Percentiles rank a stretch among this genome's conserved stretches.
Evolutionary conservation across 1,140 invertebrate species (phyloP).

Genomic region (Microplitis mediator): DNA sequence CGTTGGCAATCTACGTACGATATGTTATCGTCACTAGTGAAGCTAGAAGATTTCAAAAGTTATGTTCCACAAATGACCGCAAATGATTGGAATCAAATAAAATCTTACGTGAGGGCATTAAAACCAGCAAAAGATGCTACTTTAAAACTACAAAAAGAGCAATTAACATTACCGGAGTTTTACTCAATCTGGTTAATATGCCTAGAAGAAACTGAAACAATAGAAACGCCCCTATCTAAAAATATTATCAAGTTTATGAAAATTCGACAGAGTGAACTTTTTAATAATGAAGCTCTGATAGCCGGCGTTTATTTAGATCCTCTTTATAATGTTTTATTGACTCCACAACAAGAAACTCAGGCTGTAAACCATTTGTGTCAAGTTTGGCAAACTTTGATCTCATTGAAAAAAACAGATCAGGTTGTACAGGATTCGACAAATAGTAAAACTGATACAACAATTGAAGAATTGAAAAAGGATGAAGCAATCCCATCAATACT

Average conservation of each 20-base stretch:
- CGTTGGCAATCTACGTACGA: conserved; percentile 14
- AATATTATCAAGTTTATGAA: neutral
- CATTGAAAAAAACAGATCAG: neutral
- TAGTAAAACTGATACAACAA: neutral
- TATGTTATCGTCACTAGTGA: conserved; percentile 21
- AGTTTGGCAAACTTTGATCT: neutral
- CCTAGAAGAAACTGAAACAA: neutral
- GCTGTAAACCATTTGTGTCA: neutral
- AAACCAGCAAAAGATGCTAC: conserved; percentile 4
- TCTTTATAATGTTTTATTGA: neutral
- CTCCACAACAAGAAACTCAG: neutral
- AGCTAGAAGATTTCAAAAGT: conserved; percentile 3
- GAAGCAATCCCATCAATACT: neutral
- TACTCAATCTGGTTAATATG: conserved; percentile 10
- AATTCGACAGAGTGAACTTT: neutral
- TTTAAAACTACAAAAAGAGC: conserved; percentile 7
- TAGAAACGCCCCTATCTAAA: neutral
- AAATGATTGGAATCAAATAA: conserved; percentile 10
- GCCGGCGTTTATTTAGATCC: neutral
- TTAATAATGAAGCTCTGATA: neutral
- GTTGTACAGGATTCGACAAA: neutral
- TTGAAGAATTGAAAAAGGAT: neutral
- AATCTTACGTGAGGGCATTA: neutral
- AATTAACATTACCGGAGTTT: conserved; percentile 1
- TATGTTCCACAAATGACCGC: neutral